Conservation (phyloP, 1,140 invertebrate genomes). For the Trichoplusia ni region DNA sequence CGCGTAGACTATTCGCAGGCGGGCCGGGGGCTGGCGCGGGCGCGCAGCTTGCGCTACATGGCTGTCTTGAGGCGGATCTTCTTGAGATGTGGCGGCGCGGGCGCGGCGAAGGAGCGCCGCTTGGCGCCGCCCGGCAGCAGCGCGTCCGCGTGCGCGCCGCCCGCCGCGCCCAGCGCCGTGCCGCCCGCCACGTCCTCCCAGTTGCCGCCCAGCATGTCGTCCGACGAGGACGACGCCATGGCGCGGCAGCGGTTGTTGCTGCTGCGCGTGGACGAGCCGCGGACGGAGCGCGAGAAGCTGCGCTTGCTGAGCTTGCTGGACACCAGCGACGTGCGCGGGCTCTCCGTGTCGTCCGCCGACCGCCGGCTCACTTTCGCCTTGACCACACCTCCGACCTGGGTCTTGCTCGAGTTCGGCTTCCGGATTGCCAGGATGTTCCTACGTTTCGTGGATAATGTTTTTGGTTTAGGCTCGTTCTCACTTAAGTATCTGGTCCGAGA, state of each 20-base stretch:
- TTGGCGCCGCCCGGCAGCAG: conserved; percentile 43
- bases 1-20: background rate
- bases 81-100: conserved; percentile 59
- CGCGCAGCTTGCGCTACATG: conserved; percentile 57
- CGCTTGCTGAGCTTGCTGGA: conserved; percentile 57
- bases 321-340: conserved; percentile 45
- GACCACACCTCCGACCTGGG: conserved; percentile 48
- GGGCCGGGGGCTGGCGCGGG: conserved; percentile 33
- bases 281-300: conserved; percentile 49
- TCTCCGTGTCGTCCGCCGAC: conserved; percentile 57
- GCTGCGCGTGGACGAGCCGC: conserved; percentile 34
- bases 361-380: conserved; percentile 56
- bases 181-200: conserved; percentile 59
- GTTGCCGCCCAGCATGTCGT: conserved; percentile 43
- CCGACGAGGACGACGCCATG: conserved; percentile 56
- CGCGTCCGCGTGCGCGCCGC: conserved; percentile 21
- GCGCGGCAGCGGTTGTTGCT: conserved; percentile 46
- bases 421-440: conserved; percentile 67
- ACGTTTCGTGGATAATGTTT: conserved; percentile 62
- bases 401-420: conserved; percentile 67
- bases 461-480: conserved; percentile 69
- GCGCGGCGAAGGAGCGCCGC: conserved; percentile 49
- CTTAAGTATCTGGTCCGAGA: conserved; percentile 58
- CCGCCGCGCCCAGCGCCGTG: conserved; percentile 35
- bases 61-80: conserved; percentile 66